Percentiles rank a stretch among this genome's conserved stretches.
Conservation (phyloP, 2,797 vertebrate genomes). For the Sebastes ruberrimus region DNA sequence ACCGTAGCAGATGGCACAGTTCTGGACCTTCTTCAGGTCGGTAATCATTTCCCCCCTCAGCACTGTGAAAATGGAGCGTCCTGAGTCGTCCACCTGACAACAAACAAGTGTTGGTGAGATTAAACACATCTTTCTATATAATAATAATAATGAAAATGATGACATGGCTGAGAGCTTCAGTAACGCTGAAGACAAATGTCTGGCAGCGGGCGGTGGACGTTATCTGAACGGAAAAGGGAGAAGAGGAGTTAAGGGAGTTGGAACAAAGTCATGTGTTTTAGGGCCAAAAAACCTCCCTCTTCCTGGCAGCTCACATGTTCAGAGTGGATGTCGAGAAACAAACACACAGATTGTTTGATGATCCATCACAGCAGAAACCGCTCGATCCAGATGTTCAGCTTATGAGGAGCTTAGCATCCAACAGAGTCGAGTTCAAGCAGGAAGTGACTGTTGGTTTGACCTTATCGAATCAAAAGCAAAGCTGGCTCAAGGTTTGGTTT, state of each 20-base stretch:
- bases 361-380: too few species aligned
- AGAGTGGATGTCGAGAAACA: too few species aligned
- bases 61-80: conserved; percentile 75
- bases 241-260: not conserved
- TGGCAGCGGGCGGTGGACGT: not conserved
- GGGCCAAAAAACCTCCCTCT: too few species aligned
- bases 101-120: not conserved
- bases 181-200: not conserved
- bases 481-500: too few species aligned
- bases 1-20: conserved; percentile 83
- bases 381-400: too few species aligned
- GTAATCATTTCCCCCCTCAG: conserved; percentile 73
- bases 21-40: conserved; percentile 63
- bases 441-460: too few species aligned
- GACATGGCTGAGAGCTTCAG: not conserved
- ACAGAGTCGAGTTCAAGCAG: too few species aligned
- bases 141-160: not conserved
- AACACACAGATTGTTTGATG: too few species aligned
- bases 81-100: conserved; percentile 82
- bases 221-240: not conserved
- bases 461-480: too few species aligned
- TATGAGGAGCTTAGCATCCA: too few species aligned
- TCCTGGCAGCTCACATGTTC: too few species aligned
- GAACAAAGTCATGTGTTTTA: too few species aligned
- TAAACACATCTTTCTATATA: not conserved